phyloP scores from a whole-genome alignment of 1,140 invertebrate species.

The Leptinotarsa defecta region DNA sequence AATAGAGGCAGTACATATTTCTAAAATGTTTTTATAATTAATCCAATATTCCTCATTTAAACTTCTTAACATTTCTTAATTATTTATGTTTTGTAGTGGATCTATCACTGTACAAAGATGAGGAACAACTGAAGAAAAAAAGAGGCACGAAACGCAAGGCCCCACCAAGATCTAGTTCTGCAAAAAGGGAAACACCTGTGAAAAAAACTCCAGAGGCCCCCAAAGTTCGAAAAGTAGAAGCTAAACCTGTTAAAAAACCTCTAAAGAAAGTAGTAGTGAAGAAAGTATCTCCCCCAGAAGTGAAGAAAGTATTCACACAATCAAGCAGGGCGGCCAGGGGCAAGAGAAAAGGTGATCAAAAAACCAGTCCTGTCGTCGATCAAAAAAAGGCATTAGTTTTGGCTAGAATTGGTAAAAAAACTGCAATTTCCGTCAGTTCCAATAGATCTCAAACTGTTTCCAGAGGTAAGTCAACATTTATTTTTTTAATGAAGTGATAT shows the following conservation, averaged over 20 bases:
- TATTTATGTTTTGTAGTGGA: slow-evolving; percentile 66
- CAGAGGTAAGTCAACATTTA: slow-evolving; percentile 34
- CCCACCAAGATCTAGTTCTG: slow-evolving; percentile 17
- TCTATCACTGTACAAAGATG: slow-evolving; percentile 77
- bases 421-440: slow-evolving; percentile 28
- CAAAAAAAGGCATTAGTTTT: slow-evolving; percentile 54
- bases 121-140: slow-evolving; percentile 75
- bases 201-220: slow-evolving; percentile 45
- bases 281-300: slow-evolving; percentile 14
- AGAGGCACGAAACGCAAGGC: slow-evolving; percentile 50
- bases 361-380: slow-evolving; percentile 49
- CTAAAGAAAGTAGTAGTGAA: slow-evolving; percentile 29
- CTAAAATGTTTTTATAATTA: neutral
- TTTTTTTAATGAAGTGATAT: neutral
- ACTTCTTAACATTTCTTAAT: neutral
- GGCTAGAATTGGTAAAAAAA: slow-evolving; percentile 52
- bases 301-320: slow-evolving; percentile 24
- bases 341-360: slow-evolving; percentile 35
- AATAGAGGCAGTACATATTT: too few species aligned
- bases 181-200: slow-evolving; percentile 28
- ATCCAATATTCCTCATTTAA: neutral
- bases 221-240: slow-evolving; percentile 46
- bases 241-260: slow-evolving; percentile 11
- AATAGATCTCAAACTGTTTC: slow-evolving; percentile 12
- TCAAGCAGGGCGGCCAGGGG: slow-evolving; percentile 31